A percentile compares a stretch with the other conserved stretches of the same genome.
Conservation (phyloP, 2,888 invertebrate species). For the Zaprionus bogoriensis region DNA sequence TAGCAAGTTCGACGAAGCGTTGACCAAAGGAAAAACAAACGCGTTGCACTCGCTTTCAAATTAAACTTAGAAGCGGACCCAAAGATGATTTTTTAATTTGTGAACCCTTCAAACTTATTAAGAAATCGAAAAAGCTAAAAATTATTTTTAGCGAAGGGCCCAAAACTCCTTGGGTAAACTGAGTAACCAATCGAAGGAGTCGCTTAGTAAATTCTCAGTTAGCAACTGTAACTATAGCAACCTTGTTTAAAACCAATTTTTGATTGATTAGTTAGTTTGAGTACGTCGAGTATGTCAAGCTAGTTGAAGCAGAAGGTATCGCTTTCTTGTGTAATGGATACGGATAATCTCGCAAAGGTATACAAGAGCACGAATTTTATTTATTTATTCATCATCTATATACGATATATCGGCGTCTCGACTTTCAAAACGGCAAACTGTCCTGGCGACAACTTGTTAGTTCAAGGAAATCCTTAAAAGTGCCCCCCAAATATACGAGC, state of each 20-base stretch:
- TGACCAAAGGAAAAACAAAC: neutral
- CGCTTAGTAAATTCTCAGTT: neutral
- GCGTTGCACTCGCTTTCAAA: neutral
- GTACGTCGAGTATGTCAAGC: too few relatives aligned
- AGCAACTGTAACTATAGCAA: too few relatives aligned
- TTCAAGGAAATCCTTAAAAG: conserved; percentile 5
- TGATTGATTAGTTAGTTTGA: too few relatives aligned
- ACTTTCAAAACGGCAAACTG: neutral
- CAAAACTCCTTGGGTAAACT: too few relatives aligned
- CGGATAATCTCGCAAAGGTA: neutral
- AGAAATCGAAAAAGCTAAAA: neutral
- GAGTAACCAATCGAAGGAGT: too few relatives aligned
- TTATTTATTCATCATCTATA: neutral
- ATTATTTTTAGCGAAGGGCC: neutral
- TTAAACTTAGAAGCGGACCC: neutral
- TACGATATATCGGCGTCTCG: neutral
- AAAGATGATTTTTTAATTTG: neutral
- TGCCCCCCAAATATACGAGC: neutral
- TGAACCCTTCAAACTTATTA: neutral
- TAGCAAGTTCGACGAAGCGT: neutral
- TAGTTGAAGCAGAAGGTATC: too few relatives aligned
- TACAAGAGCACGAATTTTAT: neutral
- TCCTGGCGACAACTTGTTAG: neutral
- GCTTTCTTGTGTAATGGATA: neutral
- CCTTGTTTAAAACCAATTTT: too few relatives aligned